Percentiles rank a stretch among this genome's conserved stretches.
phyloP scores from a whole-genome alignment of 2,797 vertebrate species.

The Urophycis tenuis region DNA sequence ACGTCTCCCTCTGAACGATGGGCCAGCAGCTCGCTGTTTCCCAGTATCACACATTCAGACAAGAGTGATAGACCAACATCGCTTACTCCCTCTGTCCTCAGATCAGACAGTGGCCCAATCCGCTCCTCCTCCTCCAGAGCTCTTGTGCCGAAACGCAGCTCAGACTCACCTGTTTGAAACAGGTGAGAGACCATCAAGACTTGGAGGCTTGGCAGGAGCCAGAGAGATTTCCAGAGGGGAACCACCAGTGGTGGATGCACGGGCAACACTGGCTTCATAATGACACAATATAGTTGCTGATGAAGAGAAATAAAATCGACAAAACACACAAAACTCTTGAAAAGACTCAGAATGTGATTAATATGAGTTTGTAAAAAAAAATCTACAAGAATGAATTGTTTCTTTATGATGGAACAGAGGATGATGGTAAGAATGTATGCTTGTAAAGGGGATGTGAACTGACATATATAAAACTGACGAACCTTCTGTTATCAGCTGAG shows the following conservation, averaged over 20 bases:
- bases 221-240: conserved; percentile 16
- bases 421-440: neutral
- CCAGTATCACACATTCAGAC: conserved; percentile 45
- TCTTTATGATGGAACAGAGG: neutral
- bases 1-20: conserved; percentile 58
- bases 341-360: neutral
- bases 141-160: neutral
- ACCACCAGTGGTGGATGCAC: conserved; percentile 7
- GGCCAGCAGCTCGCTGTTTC: conserved; percentile 38
- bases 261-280: conserved; percentile 28
- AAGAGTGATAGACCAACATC: conserved; percentile 10
- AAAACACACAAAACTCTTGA: neutral
- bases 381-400: neutral
- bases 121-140: neutral
- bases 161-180: neutral
- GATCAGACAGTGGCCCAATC: neutral
- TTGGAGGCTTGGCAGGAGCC: conserved; percentile 14
- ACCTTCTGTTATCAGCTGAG: conserved; percentile 24
- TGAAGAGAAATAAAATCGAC: neutral
- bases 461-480: conserved; percentile 19
- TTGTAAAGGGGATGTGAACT: neutral
- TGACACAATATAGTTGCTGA: neutral
- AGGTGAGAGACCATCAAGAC: conserved; percentile 17
- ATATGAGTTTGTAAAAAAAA: neutral
- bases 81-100: neutral